Conservation (phyloP, 2,888 invertebrate genomes). For the Caenorhabditis drosophilae region DNA sequence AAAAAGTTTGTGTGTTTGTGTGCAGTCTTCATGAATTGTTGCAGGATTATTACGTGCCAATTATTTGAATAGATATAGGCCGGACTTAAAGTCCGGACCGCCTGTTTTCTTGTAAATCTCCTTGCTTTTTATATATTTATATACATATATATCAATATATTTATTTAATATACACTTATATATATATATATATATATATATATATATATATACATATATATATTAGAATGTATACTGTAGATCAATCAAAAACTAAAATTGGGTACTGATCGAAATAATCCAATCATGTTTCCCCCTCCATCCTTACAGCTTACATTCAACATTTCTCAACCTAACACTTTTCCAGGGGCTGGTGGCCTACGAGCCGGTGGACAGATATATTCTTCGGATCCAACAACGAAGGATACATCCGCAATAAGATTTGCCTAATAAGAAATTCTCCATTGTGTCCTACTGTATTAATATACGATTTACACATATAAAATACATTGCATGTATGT, state of each 20-base stretch:
- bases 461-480: too few relatives aligned
- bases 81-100: too few relatives aligned
- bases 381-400: slow-evolving; percentile 58
- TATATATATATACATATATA: slow-evolving; percentile 7
- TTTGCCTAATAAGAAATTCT: slow-evolving; percentile 51
- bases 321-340: too few relatives aligned
- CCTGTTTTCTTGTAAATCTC: slow-evolving; percentile 4
- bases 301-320: too few relatives aligned
- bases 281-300: background rate
- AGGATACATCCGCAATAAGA: slow-evolving; percentile 62
- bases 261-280: background rate
- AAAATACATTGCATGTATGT: too few relatives aligned
- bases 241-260: too few relatives aligned
- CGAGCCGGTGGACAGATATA: slow-evolving; percentile 66
- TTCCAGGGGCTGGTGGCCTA: slow-evolving; percentile 66
- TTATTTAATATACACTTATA: slow-evolving; percentile 3
- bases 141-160: background rate
- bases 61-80: slow-evolving; percentile 13
- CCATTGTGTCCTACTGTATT: too few relatives aligned
- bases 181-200: slow-evolving; percentile 11
- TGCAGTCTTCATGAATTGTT: background rate
- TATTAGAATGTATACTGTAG: background rate
- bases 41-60: slow-evolving; percentile 8
- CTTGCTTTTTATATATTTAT: too few relatives aligned
- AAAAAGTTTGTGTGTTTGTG: slow-evolving; percentile 56